These are phyloP conservation scores for Ursus arctos DNA, from an alignment of 2,113 vertebrate species.

Conservation along the genomic window DNA sequence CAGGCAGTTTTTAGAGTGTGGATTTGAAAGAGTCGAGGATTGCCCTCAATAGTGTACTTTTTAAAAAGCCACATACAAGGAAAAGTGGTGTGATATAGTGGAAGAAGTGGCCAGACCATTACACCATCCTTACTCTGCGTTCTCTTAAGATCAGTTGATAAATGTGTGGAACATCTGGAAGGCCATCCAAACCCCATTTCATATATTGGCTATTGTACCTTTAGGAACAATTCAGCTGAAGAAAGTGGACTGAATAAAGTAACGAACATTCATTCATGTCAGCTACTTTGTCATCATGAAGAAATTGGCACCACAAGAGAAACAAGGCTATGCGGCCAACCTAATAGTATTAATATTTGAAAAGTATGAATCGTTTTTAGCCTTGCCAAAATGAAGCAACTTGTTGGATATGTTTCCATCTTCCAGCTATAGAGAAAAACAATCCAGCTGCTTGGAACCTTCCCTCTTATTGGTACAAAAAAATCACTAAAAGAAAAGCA, in stretches of 20 bases:
- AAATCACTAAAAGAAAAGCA: constrained; percentile 15
- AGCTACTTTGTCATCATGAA: constrained; percentile 22
- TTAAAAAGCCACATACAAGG: neutral
- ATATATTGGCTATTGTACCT: neutral
- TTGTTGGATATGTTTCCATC: constrained; percentile 3
- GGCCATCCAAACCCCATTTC: neutral
- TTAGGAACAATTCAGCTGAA: neutral
- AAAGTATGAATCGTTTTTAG: constrained; percentile 26
- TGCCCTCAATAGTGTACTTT: neutral
- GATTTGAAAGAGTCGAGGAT: neutral
- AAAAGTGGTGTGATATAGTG: neutral
- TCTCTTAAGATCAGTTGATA: neutral
- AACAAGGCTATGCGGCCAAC: neutral
- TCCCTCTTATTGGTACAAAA: neutral
- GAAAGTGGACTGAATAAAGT: neutral
- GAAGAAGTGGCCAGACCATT: neutral
- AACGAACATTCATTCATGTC: neutral
- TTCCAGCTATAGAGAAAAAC: constrained; percentile 40
- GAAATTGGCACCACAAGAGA: neutral
- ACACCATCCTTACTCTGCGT: neutral
- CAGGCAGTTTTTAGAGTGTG: neutral
- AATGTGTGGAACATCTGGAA: neutral
- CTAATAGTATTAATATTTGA: neutral
- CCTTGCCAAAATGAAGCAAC: constrained; percentile 15
- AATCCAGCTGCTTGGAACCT: neutral